Conservation (phyloP, 1,140 invertebrate species). For the Drosophila baimaii region DNA sequence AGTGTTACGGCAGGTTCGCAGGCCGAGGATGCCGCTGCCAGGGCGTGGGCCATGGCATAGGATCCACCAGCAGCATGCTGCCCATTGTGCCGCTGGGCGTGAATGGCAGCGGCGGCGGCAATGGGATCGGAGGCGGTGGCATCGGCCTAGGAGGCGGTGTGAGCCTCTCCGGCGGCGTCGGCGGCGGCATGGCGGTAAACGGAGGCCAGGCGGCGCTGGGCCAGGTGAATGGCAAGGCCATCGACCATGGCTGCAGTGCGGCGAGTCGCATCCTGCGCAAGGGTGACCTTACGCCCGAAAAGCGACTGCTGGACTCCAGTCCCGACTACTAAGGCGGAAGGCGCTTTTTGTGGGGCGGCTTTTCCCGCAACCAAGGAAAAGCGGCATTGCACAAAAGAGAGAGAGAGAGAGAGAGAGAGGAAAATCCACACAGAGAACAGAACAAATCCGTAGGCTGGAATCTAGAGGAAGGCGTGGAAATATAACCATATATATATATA, state of each 20-base stretch:
- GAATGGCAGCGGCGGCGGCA: constrained; percentile 43
- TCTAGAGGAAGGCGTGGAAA: background rate
- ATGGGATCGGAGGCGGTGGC: constrained; percentile 8
- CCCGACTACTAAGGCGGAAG: constrained; percentile 83
- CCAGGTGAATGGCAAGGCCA: constrained; percentile 58
- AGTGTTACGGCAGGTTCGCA: constrained; percentile 91
- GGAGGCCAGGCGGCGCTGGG: constrained; percentile 13
- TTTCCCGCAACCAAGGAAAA: constrained; percentile 63
- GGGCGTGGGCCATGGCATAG: constrained; percentile 54
- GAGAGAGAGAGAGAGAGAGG: background rate
- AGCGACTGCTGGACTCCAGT: constrained; percentile 86
- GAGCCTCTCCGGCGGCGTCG: constrained; percentile 12
- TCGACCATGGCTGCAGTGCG: constrained; percentile 77
- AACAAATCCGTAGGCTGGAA: constrained; percentile 11
- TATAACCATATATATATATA: constrained; percentile 54
- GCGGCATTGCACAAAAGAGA: constrained; percentile 13
- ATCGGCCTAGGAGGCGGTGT: constrained; percentile 4
- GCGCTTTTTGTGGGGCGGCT: constrained; percentile 55
- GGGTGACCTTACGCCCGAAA: constrained; percentile 85
- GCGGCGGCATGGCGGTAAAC: constrained; percentile 3
- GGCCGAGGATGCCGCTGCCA: constrained; percentile 87
- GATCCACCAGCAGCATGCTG: constrained; percentile 81
- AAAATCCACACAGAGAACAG: constrained; percentile 5
- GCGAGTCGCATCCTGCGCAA: constrained; percentile 78
- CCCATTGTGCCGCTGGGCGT: constrained; percentile 83